Evolutionary conservation across 2,888 invertebrate genomes (phyloP), one percentile per base, ranked within the genome.

Genomic region (Phyllotreta cruciferae): DNA sequence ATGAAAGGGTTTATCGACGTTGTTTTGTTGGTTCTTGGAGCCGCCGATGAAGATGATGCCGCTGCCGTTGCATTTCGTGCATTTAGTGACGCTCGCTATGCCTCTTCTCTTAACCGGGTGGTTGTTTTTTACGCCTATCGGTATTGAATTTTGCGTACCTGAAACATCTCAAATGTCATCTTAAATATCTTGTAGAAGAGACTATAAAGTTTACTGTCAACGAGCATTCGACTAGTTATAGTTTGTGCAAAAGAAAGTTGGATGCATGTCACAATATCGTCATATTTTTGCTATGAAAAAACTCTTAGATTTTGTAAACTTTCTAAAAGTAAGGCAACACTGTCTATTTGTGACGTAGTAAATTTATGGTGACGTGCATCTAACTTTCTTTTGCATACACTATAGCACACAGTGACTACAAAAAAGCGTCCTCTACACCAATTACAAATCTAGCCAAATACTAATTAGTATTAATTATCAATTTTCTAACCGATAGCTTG

Each of bases 21-120:
- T 82, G 73, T 83, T 83, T 73, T 85, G 86, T 71, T 85, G 82
- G 75, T 87, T 87, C 76, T 87, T 87, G 64, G 86, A 83, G 38
- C 87, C 87, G 64, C 90, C 90, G 68, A 91, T 88, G 77, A 91
- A 91, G 71, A 94, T 92, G 56, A 93, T 91, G 49, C 93, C 93
- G 2, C 93, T 92, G 35, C 93, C 93, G 78, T 93, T 94, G 78
- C 93, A 94, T 79, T 93, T 93, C 73, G 93, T 92, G 79, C 93
- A 94, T 78, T 93, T 94, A 14, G 93, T 92, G 55, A 93, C 92
- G 50, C 90, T 89, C 13, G 92, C 91, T 66, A 92, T 85, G 71
- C 91, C 92, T 81, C 92, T 87, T 79, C 91, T 88, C 80, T 93
- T 93, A 37, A 93, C 93, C 63, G 93, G 92, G 85, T 93, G 92